Evolutionary conservation across 1,140 invertebrate species (phyloP), one percentile per base, ranked within the genome.

Genomic region (Venturia canescens): DNA sequence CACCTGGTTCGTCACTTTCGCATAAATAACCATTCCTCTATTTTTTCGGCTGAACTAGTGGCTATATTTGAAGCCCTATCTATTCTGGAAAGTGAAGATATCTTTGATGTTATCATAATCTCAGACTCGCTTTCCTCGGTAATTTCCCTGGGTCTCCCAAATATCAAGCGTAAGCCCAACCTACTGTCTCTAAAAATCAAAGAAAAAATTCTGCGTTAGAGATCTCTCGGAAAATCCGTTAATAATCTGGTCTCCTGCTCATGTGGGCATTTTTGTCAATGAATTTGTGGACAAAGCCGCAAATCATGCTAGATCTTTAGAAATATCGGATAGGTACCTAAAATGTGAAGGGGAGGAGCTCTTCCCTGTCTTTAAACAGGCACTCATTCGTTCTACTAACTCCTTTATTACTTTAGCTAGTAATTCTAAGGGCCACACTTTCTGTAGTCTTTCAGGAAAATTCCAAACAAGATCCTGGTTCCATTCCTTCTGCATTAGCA

Each of bases 181-280:
- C 53, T 53, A 9, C 3, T 76, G 6, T 6, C 16, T 0, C 4
- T 60, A 0, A 11, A 60, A 27, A 76, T 60, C 16, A 76, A 57
- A 53, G n/a, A 53, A 18, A 0, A 2, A 4, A 53, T 53, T 29
- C 5, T 74, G 23, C 21, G 4, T 0, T 5, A 5, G 1, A n/a
- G 26, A 31, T 1, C 0, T 6, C 21, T 9, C 3, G 72, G 53
- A 0, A 34, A 13, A 21, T 5, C 7, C 0, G 1, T 76, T 0
- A 21, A 60, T 76, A 13, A 3, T 63, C 7, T 76, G 72, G 72
- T 53, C n/a, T n/a, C n/a, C 72, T 21, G 72, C 72, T 13, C 72
- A 76, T 27, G n/a, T 76, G 0, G 53, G 72, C 3, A 76, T 76
- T 23, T 1, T 34, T 0, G 72, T 50, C 0, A 76, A 76, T 15